phyloP scores from a whole-genome alignment of 2,113 vertebrate genomes.

The Hyla sarda region DNA sequence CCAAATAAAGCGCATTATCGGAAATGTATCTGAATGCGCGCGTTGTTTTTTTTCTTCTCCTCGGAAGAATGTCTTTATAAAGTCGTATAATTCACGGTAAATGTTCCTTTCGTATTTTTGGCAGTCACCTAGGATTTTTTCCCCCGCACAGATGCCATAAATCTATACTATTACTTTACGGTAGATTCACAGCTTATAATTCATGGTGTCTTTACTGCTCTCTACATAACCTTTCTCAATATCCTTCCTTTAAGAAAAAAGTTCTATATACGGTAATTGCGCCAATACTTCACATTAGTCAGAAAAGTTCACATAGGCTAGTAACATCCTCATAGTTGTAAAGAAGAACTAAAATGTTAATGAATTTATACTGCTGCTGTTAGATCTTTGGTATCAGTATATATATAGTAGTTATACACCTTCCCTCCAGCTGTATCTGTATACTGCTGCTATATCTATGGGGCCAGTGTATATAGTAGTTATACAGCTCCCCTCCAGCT shows the following conservation, averaged over 20 bases:
- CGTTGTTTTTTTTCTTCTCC: neutral
- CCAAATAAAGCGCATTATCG: neutral
- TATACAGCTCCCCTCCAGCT: too few species aligned
- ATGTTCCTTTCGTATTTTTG: neutral
- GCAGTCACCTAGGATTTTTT: neutral
- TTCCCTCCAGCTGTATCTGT: too few species aligned
- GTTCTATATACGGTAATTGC: neutral
- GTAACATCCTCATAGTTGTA: too few species aligned
- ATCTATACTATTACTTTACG: neutral
- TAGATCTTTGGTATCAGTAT: too few species aligned
- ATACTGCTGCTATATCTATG: too few species aligned
- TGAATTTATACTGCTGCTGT: too few species aligned
- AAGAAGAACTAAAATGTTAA: too few species aligned
- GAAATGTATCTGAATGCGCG: neutral
- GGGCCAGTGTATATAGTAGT: too few species aligned
- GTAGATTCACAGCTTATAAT: neutral
- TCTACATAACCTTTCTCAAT: constrained; percentile 18
- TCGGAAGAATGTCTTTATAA: constrained; percentile 15
- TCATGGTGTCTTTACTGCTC: constrained; percentile 11
- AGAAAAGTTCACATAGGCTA: neutral
- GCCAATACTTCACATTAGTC: neutral
- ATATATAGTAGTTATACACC: too few species aligned
- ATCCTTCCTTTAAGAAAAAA: constrained; percentile 9
- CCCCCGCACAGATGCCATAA: neutral
- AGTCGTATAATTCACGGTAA: constrained; percentile 19